These are phyloP conservation scores for Oenanthe melanoleuca DNA, from an alignment of 2,113 vertebrate species.

Conservation along the genomic window DNA sequence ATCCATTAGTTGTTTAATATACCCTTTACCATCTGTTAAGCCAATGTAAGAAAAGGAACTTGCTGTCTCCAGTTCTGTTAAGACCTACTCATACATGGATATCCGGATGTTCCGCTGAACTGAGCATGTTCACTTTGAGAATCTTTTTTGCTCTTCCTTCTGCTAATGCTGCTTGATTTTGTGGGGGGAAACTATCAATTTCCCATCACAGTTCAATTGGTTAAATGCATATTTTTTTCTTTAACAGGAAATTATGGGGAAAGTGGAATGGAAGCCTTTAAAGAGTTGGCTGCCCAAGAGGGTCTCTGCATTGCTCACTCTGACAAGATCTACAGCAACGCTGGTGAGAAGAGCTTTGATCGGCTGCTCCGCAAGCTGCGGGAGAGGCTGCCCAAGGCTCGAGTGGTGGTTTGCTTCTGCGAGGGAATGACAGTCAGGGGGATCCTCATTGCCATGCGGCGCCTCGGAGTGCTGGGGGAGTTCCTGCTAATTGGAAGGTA, in stretches of 20 bases:
- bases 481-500: constrained; percentile 97
- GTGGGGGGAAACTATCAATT: rapidly evolving
- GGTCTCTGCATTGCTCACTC: constrained; percentile 97
- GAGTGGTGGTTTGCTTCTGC: constrained; percentile 97
- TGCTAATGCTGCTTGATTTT: neutral
- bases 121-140: neutral
- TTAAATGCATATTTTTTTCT: neutral
- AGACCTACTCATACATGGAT: neutral
- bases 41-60: neutral
- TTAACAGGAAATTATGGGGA: constrained; percentile 95
- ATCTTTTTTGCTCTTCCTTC: neutral
- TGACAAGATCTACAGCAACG: constrained; percentile 99
- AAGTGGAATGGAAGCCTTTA: constrained; percentile 99
- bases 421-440: constrained; percentile 97
- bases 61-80: neutral
- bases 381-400: constrained; percentile 92
- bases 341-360: constrained; percentile 94
- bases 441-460: constrained; percentile 93
- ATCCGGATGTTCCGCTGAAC: neutral
- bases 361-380: constrained; percentile 91
- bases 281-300: constrained; percentile 93
- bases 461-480: constrained; percentile 89
- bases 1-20: neutral
- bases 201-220: neutral
- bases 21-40: neutral